Evolutionary conservation across 2,797 vertebrate genomes (phyloP).

Genomic region (Fistularia tabacaria): DNA sequence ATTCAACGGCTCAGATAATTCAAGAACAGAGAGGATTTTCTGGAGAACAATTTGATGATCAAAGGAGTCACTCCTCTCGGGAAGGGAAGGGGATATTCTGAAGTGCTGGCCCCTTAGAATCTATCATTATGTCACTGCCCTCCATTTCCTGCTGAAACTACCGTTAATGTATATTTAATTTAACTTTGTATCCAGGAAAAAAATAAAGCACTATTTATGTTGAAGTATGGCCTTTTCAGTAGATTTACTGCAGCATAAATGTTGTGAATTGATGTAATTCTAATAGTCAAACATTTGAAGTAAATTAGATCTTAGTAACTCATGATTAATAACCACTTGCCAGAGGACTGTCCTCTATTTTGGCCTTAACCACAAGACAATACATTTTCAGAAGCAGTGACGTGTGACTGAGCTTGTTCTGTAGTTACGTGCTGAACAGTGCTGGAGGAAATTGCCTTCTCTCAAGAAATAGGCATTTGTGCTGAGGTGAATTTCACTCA

Average conservation of each 20-base stretch:
- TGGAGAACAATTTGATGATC: slow-evolving; percentile 75
- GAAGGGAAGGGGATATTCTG: slow-evolving; percentile 51
- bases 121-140: slow-evolving; percentile 50
- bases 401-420: slow-evolving; percentile 54
- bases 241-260: not conserved
- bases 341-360: slow-evolving; percentile 16
- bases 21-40: slow-evolving; percentile 67
- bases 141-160: slow-evolving; percentile 30
- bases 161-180: slow-evolving; percentile 38
- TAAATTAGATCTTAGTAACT: slow-evolving; percentile 15
- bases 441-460: slow-evolving; percentile 64
- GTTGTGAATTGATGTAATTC: slow-evolving; percentile 10
- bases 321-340: slow-evolving; percentile 5
- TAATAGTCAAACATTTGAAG: slow-evolving; percentile 20
- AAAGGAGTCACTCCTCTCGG: slow-evolving; percentile 61
- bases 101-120: slow-evolving; percentile 38
- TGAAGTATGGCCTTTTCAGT: not conserved
- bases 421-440: slow-evolving; percentile 37
- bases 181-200: slow-evolving; percentile 5
- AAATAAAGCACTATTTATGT: slow-evolving; percentile 10
- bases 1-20: slow-evolving; percentile 70
- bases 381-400: slow-evolving; percentile 32
- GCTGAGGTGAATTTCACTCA: slow-evolving; percentile 64
- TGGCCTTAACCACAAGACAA: slow-evolving; percentile 31
- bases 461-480: slow-evolving; percentile 51